phyloP scores from a whole-genome alignment of 2,113 vertebrate species.

The Paracanthobrama guichenoti region DNA sequence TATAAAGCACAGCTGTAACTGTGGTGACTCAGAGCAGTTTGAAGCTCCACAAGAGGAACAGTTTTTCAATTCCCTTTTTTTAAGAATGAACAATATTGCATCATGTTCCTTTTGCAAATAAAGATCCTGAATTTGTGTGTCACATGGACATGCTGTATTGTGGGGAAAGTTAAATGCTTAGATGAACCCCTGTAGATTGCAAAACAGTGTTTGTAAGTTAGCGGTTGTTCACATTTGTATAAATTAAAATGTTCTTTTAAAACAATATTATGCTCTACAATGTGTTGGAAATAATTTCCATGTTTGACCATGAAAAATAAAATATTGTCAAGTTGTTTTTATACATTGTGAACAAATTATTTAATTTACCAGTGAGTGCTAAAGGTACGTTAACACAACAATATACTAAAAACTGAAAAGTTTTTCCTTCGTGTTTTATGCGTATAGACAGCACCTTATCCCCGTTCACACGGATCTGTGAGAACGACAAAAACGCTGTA shows the following conservation, averaged over 20 bases:
- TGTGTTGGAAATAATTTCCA: background rate
- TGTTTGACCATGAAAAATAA: slow-evolving; percentile 10
- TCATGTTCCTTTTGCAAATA: background rate
- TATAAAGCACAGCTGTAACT: background rate
- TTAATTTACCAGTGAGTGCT: background rate
- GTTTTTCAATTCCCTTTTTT: background rate
- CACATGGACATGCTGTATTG: background rate
- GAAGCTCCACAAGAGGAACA: background rate
- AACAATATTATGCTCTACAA: background rate
- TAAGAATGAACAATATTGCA: background rate
- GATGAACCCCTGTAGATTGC: background rate
- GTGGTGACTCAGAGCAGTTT: background rate
- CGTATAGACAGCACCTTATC: too few relatives aligned
- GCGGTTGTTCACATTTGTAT: background rate
- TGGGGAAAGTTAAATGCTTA: background rate
- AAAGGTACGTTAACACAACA: too few relatives aligned
- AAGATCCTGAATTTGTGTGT: background rate
- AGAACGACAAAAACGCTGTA: too few relatives aligned
- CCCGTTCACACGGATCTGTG: too few relatives aligned
- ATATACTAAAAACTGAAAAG: too few relatives aligned
- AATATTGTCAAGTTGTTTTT: background rate
- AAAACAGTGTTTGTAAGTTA: slow-evolving; percentile 4
- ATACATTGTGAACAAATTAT: background rate
- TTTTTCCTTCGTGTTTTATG: too few relatives aligned
- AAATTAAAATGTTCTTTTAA: slow-evolving; percentile 25